Base-by-base conservation (phyloP, 1,140 invertebrate species). In the Harlomillsia oculata region DNA sequence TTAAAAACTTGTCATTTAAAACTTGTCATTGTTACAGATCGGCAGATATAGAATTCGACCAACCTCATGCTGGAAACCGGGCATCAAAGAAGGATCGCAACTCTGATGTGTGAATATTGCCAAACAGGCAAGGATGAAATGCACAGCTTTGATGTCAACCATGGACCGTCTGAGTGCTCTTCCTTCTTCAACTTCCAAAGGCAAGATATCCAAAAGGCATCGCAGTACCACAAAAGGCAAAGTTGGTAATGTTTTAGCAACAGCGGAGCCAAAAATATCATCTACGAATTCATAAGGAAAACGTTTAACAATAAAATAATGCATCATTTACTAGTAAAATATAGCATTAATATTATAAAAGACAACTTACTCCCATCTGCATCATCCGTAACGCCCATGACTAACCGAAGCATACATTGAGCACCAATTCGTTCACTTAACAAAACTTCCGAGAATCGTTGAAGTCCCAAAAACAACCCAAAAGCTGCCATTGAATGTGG, bases 401-500 rank as follows among this genome's bases (percentile, higher is more conserved):
- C 83, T 18, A 95, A 74, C 5, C 89, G 74, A 29, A 95, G 72
- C 39, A 94, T 74, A 72, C 86, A 90, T 66, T 89, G 83, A 0
- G 90, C 89, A 40, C 84, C 81, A 64, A 84, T 81, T 48, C 85
- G 81, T 70, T 91, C 86, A 67, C 82, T 82, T 1, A 94, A 73
- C 26, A 96, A 68, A 3, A 89, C 84, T 69, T 89, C 87, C 1
- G 89, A 89, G 70, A 93, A 95, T 5, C 88, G 85, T 0, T 89
- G 89, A 53, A 95, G 72, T 40, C 89, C 76, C 8, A 95, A 74
- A 67, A 95, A 89, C 14, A 93, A 72, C 5, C 87, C 87, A 70
- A 95, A 90, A 2, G 90, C 89, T 9, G 87, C 83, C 26, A 95
- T 75, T 25, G 89, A 91, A 72, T 94, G 89, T 20, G 87, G 82